Conservation (phyloP, 2,797 vertebrate species). For the Morelia viridis region DNA sequence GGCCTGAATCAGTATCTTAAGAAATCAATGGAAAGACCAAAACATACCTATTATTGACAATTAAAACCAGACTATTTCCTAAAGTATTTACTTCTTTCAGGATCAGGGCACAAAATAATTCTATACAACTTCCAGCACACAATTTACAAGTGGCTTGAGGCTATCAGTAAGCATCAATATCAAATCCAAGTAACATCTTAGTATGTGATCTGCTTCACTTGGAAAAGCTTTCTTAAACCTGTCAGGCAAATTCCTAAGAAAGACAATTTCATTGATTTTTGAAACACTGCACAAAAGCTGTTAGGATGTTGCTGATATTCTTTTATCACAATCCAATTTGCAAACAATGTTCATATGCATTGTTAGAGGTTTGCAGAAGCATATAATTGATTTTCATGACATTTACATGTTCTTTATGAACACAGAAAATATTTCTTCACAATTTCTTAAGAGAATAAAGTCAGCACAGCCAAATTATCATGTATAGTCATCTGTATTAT, state of each 20-base stretch:
- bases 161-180: neutral
- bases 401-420: neutral
- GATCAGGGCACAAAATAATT: conserved; percentile 11
- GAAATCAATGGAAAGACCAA: conserved; percentile 15
- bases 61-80: conserved; percentile 8
- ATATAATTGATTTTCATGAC: neutral
- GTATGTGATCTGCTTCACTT: neutral
- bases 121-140: conserved; percentile 11
- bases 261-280: neutral
- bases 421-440: neutral
- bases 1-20: conserved; percentile 7
- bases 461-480: neutral
- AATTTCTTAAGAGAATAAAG: neutral
- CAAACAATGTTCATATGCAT: neutral
- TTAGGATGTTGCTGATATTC: neutral
- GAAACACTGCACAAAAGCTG: neutral
- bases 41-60: conserved; percentile 22
- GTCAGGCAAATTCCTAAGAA: neutral
- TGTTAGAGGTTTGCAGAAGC: neutral
- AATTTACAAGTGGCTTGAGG: neutral
- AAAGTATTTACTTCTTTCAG: conserved; percentile 29
- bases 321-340: neutral
- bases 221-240: neutral
- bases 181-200: neutral
- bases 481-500: neutral